A percentile compares a stretch with the other conserved stretches of the same genome.
Conservation (phyloP, 2,797 vertebrate species). For the Leucoraja ocellata region DNA sequence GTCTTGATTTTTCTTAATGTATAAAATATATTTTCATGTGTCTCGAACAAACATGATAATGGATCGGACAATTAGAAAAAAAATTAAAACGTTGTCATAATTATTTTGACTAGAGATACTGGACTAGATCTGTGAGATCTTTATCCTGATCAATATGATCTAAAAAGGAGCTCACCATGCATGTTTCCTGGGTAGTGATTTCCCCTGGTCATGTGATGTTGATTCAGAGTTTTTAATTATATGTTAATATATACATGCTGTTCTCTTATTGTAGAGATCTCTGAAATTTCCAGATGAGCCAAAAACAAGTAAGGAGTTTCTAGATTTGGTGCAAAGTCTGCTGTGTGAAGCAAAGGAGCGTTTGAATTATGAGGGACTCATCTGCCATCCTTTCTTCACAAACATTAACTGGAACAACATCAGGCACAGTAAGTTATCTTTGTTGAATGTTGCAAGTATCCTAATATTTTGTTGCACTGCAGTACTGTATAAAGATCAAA, state of each 20-base stretch:
- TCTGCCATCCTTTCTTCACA: constrained; percentile 86
- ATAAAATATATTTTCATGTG: too few species aligned
- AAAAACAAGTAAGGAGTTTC: constrained; percentile 68
- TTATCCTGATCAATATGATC: neutral
- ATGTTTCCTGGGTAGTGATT: neutral
- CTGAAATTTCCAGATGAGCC: constrained; percentile 82
- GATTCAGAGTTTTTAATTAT: constrained; percentile 6
- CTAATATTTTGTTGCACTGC: neutral
- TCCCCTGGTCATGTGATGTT: neutral
- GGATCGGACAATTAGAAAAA: neutral
- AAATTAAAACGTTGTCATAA: neutral
- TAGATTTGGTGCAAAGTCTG: constrained; percentile 82
- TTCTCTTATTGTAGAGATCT: constrained; percentile 60
- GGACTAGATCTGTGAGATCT: neutral
- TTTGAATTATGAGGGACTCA: constrained; percentile 76
- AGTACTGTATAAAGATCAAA: neutral
- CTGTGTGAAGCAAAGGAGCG: constrained; percentile 77
- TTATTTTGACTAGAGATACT: neutral
- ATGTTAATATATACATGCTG: neutral
- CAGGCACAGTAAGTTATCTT: constrained; percentile 68
- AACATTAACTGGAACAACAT: constrained; percentile 77
- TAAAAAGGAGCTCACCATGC: neutral
- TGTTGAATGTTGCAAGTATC: constrained; percentile 43
- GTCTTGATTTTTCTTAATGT: too few species aligned
- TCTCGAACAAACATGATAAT: too few species aligned